phyloP scores from a whole-genome alignment of 2,888 invertebrate genomes.

The Campaea margaritaria region DNA sequence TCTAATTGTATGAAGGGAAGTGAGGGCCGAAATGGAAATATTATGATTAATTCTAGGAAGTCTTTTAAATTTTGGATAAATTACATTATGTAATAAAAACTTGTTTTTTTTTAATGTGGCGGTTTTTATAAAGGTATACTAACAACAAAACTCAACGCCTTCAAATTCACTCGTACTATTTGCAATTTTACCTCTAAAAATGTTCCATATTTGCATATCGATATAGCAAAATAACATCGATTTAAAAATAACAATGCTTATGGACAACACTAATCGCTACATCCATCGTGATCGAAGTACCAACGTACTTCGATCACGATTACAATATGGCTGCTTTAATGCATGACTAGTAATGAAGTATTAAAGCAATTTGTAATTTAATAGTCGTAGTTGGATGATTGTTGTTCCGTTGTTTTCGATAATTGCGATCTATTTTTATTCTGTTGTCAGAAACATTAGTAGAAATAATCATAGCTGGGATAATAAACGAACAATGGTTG shows the following conservation, averaged over 20 bases:
- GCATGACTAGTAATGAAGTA: conserved; percentile 58
- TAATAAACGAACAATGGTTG: no score
- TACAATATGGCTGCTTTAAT: conserved; percentile 57
- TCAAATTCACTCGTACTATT: no score
- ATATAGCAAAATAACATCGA: neutral
- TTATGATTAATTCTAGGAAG: no score
- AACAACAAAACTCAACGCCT: no score
- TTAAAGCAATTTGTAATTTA: conserved; percentile 42
- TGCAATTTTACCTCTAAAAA: no score
- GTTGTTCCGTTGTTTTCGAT: conserved; percentile 15
- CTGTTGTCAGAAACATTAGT: neutral
- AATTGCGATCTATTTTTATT: neutral
- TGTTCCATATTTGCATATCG: no score
- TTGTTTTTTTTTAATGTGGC: no score
- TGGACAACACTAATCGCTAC: conserved; percentile 11
- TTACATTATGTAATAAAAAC: no score
- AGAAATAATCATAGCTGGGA: neutral
- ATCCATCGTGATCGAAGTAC: conserved; percentile 43
- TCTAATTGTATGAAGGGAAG: neutral
- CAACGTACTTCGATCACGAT: conserved; percentile 60
- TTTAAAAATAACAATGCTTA: neutral
- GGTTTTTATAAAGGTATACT: no score
- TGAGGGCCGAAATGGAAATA: neutral
- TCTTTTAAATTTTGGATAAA: no score
- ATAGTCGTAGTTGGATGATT: conserved; percentile 20